Base-by-base conservation (phyloP, 2,113 vertebrate genomes). In the Polyodon spathula region DNA sequence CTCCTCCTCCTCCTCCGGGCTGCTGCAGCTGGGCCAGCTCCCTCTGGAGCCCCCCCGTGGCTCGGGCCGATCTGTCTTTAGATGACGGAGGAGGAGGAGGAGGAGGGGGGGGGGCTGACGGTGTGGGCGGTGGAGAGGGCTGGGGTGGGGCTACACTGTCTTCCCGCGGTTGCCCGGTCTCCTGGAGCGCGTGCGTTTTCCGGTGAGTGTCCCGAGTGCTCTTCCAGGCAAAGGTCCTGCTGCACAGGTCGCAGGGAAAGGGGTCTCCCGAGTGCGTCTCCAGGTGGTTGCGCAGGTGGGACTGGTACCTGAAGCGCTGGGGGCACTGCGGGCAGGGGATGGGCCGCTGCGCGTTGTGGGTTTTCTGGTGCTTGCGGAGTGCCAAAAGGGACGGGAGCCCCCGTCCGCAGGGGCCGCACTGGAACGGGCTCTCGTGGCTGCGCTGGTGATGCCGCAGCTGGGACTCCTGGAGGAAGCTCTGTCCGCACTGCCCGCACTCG, bases 221-320 rank as follows among this genome's bases (percentile, higher is more conserved):
- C 63, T 85, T 87, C 46, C 81, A 85, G 41, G 56, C 70, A 68
- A 89, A 89, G 5, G 78, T 78, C 54, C 61, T 63, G 60, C 77
- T 77, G 64, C 87, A 89, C 57, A 89, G 78, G 53, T 89, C 86
- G 66, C 87, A 89, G 4, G 87, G 87, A 60, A 88, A 88, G 66
- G 79, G 86, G 46, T 89, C 86, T 56, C 86, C 83, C 8, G 79
- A 72, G 57, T 88, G 86, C 2, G 66, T 82, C 7, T 71, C 74
- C 79, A 85, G 82, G 65, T 89, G 87, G 38, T 87, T 85, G 46
- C 78, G 76, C 37, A 89, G 69, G 57, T 84, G 72, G 7, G 63
- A 63, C 6, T 73, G 71, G 12, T 78, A 74, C 1, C 76, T 71
- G 59, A 89, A 89, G 65, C 76, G 73, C 4, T 87, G 59, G 14